A percentile compares a stretch with the other conserved stretches of the same genome.
These are phyloP conservation scores for Cerceris rybyensis DNA, from an alignment of 2,888 invertebrate genomes.

Conservation along the genomic window DNA sequence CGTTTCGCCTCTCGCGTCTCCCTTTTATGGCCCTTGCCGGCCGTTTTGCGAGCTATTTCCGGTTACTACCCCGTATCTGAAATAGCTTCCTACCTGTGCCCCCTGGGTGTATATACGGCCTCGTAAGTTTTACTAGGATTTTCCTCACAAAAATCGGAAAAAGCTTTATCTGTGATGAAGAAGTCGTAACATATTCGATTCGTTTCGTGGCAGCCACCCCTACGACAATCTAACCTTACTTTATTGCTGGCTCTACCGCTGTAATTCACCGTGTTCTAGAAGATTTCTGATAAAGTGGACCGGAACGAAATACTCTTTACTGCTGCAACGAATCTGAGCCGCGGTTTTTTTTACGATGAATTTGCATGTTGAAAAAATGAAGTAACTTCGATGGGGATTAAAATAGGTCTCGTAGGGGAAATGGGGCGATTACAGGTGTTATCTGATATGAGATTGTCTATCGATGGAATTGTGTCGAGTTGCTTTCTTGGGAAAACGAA, in stretches of 20 bases:
- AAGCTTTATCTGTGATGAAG: constrained; percentile 50
- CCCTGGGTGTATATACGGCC: background rate
- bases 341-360: background rate
- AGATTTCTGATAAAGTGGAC: constrained; percentile 22
- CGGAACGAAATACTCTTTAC: constrained; percentile 4
- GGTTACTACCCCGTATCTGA: background rate
- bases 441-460: too few relatives aligned
- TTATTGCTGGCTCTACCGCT: constrained; percentile 36
- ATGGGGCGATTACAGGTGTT: too few relatives aligned
- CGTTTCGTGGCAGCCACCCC: constrained; percentile 35
- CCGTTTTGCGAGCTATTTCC: background rate
- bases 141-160: constrained; percentile 34
- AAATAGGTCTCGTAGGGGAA: too few relatives aligned
- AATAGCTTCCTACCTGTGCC: background rate
- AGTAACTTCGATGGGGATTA: too few relatives aligned
- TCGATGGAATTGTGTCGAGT: too few relatives aligned
- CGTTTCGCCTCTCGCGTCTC: background rate
- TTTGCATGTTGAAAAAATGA: too few relatives aligned
- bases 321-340: background rate
- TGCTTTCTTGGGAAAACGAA: too few relatives aligned
- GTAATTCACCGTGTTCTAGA: constrained; percentile 21
- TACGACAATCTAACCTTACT: constrained; percentile 43
- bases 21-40: constrained; percentile 24
- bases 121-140: constrained; percentile 24
- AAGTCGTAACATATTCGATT: constrained; percentile 45